A percentile compares a stretch with the other conserved stretches of the same genome.
phyloP scores from a whole-genome alignment of 2,888 invertebrate genomes.

The Lycocerus yunnanus region DNA sequence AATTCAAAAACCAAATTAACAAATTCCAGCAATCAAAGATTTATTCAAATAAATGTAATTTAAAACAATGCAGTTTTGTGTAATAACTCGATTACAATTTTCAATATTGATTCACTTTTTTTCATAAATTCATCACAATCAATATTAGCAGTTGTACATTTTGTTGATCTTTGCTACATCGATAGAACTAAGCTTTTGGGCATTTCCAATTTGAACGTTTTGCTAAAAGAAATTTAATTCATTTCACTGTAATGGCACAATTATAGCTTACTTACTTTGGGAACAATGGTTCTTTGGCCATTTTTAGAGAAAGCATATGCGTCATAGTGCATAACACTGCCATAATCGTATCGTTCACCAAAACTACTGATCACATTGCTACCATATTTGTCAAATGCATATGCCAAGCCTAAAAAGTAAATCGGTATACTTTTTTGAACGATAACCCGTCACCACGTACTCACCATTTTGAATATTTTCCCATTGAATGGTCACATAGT shows the following conservation, averaged over 20 bases:
- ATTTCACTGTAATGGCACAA: background rate
- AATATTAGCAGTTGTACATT: too few relatives aligned
- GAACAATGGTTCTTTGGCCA: slow-evolving; percentile 66
- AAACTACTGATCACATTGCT: slow-evolving; percentile 68
- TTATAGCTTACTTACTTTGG: background rate
- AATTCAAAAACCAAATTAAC: too few relatives aligned
- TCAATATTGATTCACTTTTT: too few relatives aligned
- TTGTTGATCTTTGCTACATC: too few relatives aligned
- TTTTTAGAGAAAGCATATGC: slow-evolving; percentile 70
- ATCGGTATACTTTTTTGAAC: slow-evolving; percentile 53
- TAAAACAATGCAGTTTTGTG: too few relatives aligned
- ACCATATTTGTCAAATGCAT: slow-evolving; percentile 70
- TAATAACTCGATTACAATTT: too few relatives aligned
- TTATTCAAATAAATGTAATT: too few relatives aligned
- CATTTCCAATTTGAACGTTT: slow-evolving; percentile 58
- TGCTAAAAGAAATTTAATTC: background rate
- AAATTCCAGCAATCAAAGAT: too few relatives aligned
- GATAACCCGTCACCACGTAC: slow-evolving; percentile 59
- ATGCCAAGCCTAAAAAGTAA: slow-evolving; percentile 58
- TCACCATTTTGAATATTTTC: slow-evolving; percentile 64
- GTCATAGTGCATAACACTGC: slow-evolving; percentile 76
- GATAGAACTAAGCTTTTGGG: slow-evolving; percentile 57
- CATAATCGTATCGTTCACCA: slow-evolving; percentile 70
- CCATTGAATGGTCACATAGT: slow-evolving; percentile 74
- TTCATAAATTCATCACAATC: too few relatives aligned